Evolutionary conservation across 1,140 invertebrate species (phyloP).

Genomic region (Zelostemma sp.): DNA sequence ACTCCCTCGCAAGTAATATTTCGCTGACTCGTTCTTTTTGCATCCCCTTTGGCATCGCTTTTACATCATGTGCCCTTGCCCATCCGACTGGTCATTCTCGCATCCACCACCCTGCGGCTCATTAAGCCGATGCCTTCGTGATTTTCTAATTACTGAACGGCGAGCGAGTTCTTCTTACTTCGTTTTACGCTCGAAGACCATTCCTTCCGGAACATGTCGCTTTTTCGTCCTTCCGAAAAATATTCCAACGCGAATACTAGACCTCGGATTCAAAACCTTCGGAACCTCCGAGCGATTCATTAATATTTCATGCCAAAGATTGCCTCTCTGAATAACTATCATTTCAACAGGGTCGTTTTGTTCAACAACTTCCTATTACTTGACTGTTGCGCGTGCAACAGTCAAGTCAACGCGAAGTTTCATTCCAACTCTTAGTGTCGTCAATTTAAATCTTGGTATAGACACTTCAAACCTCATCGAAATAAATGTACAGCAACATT

Average conservation of each 20-base stretch:
- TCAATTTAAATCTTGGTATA: too few relatives aligned
- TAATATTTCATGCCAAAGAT: not conserved
- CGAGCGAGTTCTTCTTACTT: slow-evolving; percentile 54
- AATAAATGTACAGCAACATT: too few relatives aligned
- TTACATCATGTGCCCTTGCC: slow-evolving; percentile 46
- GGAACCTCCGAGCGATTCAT: slow-evolving; percentile 16
- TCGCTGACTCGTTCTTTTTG: slow-evolving; percentile 45
- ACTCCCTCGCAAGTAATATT: slow-evolving; percentile 52
- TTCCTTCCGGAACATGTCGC: slow-evolving; percentile 25
- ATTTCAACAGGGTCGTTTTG: too few relatives aligned
- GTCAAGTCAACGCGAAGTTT: too few relatives aligned
- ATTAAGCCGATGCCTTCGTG: slow-evolving; percentile 66
- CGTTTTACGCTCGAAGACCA: not conserved
- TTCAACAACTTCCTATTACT: too few relatives aligned
- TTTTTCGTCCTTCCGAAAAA: slow-evolving; percentile 22
- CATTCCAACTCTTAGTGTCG: too few relatives aligned
- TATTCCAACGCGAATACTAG: slow-evolving; percentile 19
- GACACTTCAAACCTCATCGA: too few relatives aligned
- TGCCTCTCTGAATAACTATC: not conserved
- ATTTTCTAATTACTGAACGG: slow-evolving; percentile 69
- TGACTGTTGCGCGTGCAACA: too few relatives aligned
- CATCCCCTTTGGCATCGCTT: slow-evolving; percentile 45
- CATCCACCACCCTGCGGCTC: slow-evolving; percentile 53
- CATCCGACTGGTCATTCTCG: slow-evolving; percentile 7
- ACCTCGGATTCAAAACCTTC: slow-evolving; percentile 21